Percentiles rank a stretch among this genome's conserved stretches.
phyloP scores from a whole-genome alignment of 2,888 invertebrate species.

The Acanthosepion lycidas region DNA sequence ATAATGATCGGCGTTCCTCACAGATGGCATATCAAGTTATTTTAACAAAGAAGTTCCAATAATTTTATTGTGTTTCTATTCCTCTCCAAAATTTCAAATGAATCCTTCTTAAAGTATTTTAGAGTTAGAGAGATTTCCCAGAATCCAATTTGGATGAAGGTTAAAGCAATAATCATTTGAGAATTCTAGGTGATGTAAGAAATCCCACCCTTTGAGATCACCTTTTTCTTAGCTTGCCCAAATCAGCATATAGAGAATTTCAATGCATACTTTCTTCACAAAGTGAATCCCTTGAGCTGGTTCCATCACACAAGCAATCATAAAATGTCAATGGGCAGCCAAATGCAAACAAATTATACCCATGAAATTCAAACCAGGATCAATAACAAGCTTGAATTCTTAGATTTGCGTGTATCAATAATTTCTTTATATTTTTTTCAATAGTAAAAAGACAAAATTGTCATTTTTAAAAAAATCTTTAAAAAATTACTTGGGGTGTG shows the following conservation, averaged over 20 bases:
- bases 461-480: too few relatives aligned
- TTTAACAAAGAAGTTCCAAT: too few relatives aligned
- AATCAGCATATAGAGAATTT: not conserved
- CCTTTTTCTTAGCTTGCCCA: not conserved
- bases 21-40: too few relatives aligned
- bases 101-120: too few relatives aligned
- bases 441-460: too few relatives aligned
- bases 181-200: not conserved
- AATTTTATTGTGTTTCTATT: too few relatives aligned
- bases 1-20: too few relatives aligned
- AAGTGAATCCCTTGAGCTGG: not conserved
- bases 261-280: not conserved
- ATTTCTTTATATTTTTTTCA: too few relatives aligned
- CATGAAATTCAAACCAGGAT: not conserved
- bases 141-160: not conserved
- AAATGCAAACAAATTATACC: not conserved
- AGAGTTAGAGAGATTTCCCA: not conserved
- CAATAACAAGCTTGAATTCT: not conserved
- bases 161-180: not conserved
- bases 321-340: not conserved
- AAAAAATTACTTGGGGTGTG: too few relatives aligned
- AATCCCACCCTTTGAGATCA: not conserved
- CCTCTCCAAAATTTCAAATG: too few relatives aligned
- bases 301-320: not conserved
- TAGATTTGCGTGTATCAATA: not conserved